Evolutionary conservation across 1,140 invertebrate genomes (phyloP), one percentile per base, ranked within the genome.

Genomic region (Drosophila arizonae): DNA sequence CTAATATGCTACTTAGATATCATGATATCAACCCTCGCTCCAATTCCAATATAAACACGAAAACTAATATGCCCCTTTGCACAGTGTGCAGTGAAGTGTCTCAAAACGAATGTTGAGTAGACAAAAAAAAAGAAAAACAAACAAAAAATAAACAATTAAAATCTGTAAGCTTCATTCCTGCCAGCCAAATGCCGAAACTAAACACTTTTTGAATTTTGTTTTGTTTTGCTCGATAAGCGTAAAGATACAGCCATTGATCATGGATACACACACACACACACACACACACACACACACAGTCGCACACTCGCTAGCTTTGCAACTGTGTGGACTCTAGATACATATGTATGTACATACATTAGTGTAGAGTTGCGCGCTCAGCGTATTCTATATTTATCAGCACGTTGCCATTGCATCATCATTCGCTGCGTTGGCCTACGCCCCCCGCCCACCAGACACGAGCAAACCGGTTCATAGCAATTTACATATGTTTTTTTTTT

Each of bases 371-470:
- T 58, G 21, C 10, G 4, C 52, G 56, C 43, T 63, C 28, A 28
- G n/a, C 13, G 52, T 54, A 54, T 74, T 77, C 75, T 77, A 75
- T 75, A 71, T 78, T 78, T 78, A 78, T 75, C 66, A 75, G n/a
- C 55, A 15, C 36, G 56, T 78, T 74, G 72, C 48, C 55, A 66
- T 78, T 78, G 67, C 67, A 71, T 77, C 76, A 78, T 72, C 57
- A 21, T 77, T 77, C 61, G 66, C 58, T 45, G 66, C 72, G 71
- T 63, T 74, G 72, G 58, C 45, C 52, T 58, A 74, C 66, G 58
- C 72, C 66, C 52, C 58, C 66, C 55, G 50, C 51, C 66, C 52
- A 52, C 66, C 55, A 10, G 26, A 17, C 4, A 8, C 28, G 17
- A 30, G 8, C 21, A 70, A 74, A 74, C 72, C 72, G 72, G 72